These are phyloP conservation scores for Uloborus plumipes DNA, from an alignment of 2,888 invertebrate genomes.

Conservation along the genomic window DNA sequence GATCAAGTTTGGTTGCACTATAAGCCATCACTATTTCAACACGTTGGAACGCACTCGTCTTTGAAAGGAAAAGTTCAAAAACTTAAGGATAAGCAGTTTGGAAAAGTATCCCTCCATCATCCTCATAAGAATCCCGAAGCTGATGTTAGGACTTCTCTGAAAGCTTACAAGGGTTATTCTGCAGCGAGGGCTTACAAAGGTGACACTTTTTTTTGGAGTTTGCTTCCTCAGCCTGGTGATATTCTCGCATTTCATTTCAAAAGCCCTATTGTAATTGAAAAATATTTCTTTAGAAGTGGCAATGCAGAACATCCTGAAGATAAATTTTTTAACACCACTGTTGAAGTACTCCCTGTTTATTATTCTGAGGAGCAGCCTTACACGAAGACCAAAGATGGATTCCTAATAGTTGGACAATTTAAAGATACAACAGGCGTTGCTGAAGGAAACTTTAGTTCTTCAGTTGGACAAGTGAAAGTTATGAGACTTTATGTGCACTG, in stretches of 20 bases:
- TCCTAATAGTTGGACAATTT: slow-evolving; percentile 62
- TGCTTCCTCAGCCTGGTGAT: slow-evolving; percentile 86
- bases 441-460: slow-evolving; percentile 63
- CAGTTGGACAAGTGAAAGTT: slow-evolving; percentile 75
- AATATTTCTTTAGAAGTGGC: slow-evolving; percentile 86
- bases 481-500: slow-evolving; percentile 84
- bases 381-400: slow-evolving; percentile 64
- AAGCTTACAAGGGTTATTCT: slow-evolving; percentile 84
- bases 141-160: slow-evolving; percentile 80
- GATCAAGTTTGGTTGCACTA: slow-evolving; percentile 85
- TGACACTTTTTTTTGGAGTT: slow-evolving; percentile 91
- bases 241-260: slow-evolving; percentile 84
- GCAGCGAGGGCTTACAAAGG: slow-evolving; percentile 87
- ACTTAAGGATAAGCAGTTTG: slow-evolving; percentile 86
- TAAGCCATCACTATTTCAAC: slow-evolving; percentile 93
- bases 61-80: slow-evolving; percentile 96
- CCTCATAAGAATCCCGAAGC: slow-evolving; percentile 79
- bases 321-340: slow-evolving; percentile 86
- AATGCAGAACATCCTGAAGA: slow-evolving; percentile 91
- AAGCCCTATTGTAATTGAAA: slow-evolving; percentile 79
- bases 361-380: slow-evolving; percentile 64
- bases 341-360: slow-evolving; percentile 80
- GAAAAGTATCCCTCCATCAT: slow-evolving; percentile 81
- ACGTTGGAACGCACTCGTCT: slow-evolving; percentile 94
- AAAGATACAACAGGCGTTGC: slow-evolving; percentile 64